phyloP scores from a whole-genome alignment of 1,140 invertebrate species.

The Caenorhabditis remanei region DNA sequence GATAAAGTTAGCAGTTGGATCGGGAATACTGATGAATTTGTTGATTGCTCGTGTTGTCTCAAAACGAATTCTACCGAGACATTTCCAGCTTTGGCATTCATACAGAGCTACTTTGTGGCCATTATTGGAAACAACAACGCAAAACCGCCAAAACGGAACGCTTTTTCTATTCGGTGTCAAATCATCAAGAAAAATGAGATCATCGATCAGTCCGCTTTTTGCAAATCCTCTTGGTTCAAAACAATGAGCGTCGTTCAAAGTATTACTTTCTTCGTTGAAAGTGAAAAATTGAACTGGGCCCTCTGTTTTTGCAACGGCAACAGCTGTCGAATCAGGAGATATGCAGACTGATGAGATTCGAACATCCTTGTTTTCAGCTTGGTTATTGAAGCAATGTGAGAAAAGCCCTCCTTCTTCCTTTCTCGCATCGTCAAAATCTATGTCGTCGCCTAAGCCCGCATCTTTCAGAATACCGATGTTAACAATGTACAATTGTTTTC shows the following conservation, averaged over 20 bases:
- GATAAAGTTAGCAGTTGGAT: constrained; percentile 13
- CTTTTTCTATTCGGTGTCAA: neutral
- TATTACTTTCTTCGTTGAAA: constrained; percentile 25
- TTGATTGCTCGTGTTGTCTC: constrained; percentile 32
- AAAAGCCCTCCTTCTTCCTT: neutral
- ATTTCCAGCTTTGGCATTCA: constrained; percentile 25
- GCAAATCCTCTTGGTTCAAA: constrained; percentile 26
- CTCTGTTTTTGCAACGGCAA: constrained; percentile 3
- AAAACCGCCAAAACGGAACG: constrained; percentile 1
- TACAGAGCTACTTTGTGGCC: constrained; percentile 39
- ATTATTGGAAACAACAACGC: constrained; percentile 26
- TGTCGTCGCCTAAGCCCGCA: neutral
- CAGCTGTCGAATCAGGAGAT: constrained; percentile 25
- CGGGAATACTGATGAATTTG: constrained; percentile 21
- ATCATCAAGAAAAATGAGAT: constrained; percentile 41
- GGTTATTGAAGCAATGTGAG: neutral
- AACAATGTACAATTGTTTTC: constrained; percentile 11
- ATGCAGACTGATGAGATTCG: neutral
- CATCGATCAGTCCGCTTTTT: constrained; percentile 1
- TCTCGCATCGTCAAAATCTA: constrained; percentile 19
- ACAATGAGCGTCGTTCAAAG: neutral
- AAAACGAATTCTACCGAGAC: constrained; percentile 29
- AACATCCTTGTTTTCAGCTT: neutral
- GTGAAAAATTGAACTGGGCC: constrained; percentile 42
- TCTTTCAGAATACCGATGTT: constrained; percentile 24